These are phyloP conservation scores for Symphodus melops DNA, from an alignment of 2,113 vertebrate genomes.

Conservation along the genomic window DNA sequence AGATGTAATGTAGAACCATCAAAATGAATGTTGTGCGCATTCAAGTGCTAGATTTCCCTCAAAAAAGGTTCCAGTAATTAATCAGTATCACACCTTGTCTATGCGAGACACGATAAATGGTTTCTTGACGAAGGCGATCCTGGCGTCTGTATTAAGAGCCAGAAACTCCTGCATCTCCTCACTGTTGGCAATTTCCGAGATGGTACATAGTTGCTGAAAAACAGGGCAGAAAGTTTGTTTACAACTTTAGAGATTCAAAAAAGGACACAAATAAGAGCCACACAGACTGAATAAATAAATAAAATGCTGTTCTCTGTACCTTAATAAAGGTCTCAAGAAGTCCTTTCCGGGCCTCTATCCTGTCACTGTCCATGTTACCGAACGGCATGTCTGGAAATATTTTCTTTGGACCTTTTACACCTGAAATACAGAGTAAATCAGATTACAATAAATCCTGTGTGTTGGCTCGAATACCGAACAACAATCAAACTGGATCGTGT, in stretches of 20 bases:
- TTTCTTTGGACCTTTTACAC: constrained; percentile 98
- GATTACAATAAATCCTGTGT: neutral
- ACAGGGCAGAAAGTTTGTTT: neutral
- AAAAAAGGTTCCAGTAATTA: neutral
- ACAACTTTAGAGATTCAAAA: neutral
- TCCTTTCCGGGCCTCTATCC: constrained; percentile 95
- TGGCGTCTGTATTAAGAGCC: constrained; percentile 95
- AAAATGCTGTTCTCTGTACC: constrained; percentile 72
- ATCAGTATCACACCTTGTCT: constrained; percentile 87
- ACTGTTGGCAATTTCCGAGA: constrained; percentile 92
- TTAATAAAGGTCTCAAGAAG: constrained; percentile 94
- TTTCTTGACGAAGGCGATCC: constrained; percentile 97
- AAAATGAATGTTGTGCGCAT: neutral
- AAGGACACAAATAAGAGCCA: neutral
- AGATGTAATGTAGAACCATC: neutral
- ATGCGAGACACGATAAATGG: constrained; percentile 94
- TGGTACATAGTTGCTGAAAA: constrained; percentile 90
- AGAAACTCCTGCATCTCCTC: constrained; percentile 98
- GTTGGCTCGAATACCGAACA: neutral
- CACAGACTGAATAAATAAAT: neutral
- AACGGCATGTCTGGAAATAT: constrained; percentile 97
- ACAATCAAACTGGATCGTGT: neutral
- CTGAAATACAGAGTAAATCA: constrained; percentile 72
- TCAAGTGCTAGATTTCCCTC: neutral
- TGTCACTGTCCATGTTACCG: constrained; percentile 99